A percentile compares a stretch with the other conserved stretches of the same genome.
Evolutionary conservation across 2,888 invertebrate species (phyloP).

Genomic region (Drosophila algonquin): DNA sequence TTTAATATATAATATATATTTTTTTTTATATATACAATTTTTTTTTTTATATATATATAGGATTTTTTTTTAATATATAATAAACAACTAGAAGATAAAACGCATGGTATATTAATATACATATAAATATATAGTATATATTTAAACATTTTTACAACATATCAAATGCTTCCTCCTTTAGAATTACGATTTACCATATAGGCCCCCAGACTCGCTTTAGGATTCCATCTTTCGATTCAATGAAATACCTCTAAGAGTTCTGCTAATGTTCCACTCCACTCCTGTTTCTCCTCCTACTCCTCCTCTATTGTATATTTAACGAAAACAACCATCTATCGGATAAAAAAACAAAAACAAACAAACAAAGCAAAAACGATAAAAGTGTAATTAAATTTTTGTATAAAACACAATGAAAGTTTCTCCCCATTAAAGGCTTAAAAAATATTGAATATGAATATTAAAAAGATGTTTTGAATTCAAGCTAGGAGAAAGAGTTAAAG

Average conservation of each 20-base stretch:
- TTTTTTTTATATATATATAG: background rate
- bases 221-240: constrained; percentile 25
- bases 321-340: constrained; percentile 39
- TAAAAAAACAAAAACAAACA: constrained; percentile 6
- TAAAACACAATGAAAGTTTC: constrained; percentile 55
- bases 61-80: constrained; percentile 10
- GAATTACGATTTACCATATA: constrained; percentile 49
- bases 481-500: too few species aligned
- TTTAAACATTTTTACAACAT: constrained; percentile 79
- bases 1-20: constrained; percentile 4
- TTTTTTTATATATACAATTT: constrained; percentile 2
- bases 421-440: constrained; percentile 65
- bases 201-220: constrained; percentile 14
- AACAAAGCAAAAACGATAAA: constrained; percentile 14
- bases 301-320: constrained; percentile 43
- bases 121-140: constrained; percentile 27
- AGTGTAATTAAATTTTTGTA: constrained; percentile 72
- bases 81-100: constrained; percentile 22
- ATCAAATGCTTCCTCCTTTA: constrained; percentile 82
- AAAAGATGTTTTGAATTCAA: constrained; percentile 5
- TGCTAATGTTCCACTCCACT: constrained; percentile 56
- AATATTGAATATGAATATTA: constrained; percentile 63
- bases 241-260: constrained; percentile 59
- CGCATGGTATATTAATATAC: constrained; percentile 18
- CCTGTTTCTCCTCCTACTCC: constrained; percentile 26